Base-by-base conservation (phyloP, 2,113 vertebrate species). In the Alaudala cheleensis region DNA sequence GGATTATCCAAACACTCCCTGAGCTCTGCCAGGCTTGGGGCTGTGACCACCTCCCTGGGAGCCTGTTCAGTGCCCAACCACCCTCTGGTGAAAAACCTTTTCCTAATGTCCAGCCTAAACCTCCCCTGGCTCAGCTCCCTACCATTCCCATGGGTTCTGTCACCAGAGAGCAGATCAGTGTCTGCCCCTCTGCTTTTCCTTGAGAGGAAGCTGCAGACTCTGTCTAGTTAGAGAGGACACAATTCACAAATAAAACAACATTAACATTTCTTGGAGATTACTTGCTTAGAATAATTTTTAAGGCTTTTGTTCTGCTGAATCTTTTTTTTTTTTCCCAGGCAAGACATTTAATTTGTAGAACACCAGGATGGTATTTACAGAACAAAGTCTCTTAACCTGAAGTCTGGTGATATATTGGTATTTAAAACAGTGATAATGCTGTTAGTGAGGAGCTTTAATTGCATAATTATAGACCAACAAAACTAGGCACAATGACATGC, bases 391-490 rank as follows among this genome's bases (percentile, higher is more conserved):
- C 87, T 78, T 93, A 82, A 95, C 65, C 71, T 79, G 65, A 90
- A 69, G 69, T 86, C 67, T 94, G 69, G 37, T 79, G 83, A 56
- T 81, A 12, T 67, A 58, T 87, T 69, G 50, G 45, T 94, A 67
- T 96, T 94, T 92, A 85, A 89, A 94, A 73, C 33, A 90, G 58
- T 81, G 80, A 72, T 77, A 86, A 80, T 93, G 51, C 76, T 91
- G 80, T 91, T 92, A 96, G 42, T 51, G 47, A 50, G 31, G 51
- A 77, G 60, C 70, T 90, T 91, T 93, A 91, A 94, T 82, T 95
- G 66, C 53, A 14, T 89, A 34, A 78, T 94, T 91, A 77, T 51
- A 94, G 82, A 70, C 79, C 50, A 79, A 65, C 73, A 76, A 86
- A 70, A 71, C 82, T 58, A 88, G 58, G n/a, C 74, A 92, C 45